These are phyloP conservation scores for Tokudaia muenninki DNA, from an alignment of 2,797 vertebrate species.

Conservation along the genomic window DNA sequence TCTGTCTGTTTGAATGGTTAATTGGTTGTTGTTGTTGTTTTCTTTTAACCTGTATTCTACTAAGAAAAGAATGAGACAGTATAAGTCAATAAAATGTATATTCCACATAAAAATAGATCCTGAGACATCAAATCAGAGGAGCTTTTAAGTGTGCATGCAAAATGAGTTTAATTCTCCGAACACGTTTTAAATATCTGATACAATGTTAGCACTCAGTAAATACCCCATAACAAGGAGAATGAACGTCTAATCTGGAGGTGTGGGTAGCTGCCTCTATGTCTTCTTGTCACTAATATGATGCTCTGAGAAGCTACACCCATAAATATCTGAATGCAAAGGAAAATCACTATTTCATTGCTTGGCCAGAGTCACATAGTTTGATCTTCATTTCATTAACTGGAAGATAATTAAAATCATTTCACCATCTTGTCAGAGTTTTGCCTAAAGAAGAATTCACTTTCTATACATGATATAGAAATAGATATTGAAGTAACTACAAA, in stretches of 20 bases:
- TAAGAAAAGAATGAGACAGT: background rate
- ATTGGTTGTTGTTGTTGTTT: background rate
- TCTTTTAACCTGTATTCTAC: background rate
- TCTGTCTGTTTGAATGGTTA: background rate
- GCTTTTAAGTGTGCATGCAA: background rate
- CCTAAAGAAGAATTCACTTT: background rate
- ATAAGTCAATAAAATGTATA: background rate
- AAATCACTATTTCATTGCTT: background rate
- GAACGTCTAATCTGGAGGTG: background rate
- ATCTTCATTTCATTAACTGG: background rate
- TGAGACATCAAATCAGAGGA: background rate
- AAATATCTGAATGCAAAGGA: background rate
- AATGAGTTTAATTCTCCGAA: background rate
- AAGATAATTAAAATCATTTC: background rate
- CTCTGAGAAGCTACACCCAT: background rate
- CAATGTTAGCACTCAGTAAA: background rate
- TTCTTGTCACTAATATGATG: background rate
- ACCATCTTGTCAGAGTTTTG: background rate
- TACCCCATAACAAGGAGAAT: background rate
- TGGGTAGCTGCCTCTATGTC: background rate
- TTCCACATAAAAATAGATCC: conserved; percentile 12
- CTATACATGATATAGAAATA: background rate
- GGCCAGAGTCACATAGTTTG: background rate
- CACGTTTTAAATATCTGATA: background rate
- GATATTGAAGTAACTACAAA: background rate